Base-by-base conservation (phyloP, 2,888 invertebrate genomes). In the Drosophila tripunctata region DNA sequence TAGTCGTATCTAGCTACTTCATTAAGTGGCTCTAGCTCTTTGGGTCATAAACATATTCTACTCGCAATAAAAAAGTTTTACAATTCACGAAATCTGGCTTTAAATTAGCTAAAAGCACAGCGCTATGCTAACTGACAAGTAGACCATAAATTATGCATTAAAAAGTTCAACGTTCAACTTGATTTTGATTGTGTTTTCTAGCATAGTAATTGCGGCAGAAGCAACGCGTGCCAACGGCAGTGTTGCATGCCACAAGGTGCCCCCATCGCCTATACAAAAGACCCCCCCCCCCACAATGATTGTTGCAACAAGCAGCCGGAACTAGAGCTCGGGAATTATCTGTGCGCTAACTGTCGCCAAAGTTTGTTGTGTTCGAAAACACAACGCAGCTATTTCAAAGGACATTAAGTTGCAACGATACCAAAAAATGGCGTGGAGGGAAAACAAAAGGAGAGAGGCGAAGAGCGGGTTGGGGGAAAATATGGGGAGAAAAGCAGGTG, bases 141-240 rank as follows among this genome's bases (percentile, higher is more conserved):
- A 30, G 52, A 41, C 69, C 63, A 82, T 82, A 87, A 82, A 87
- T 85, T 87, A 85, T 82, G 82, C 82, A 87, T 82, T 78, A 85
- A 85, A 82, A 85, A 87, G 88, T 82, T 87, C 86, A 72, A 61
- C 79, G 69, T 82, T 78, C 79, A 87, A 75, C 82, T 81, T 69
- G 79, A 75, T 85, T 82, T 78, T 78, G 78, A 82, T 85, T 82
- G 82, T 87, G 83, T 81, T 68, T 62, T 63, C 67, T 67, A 62
- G 69, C 68, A 33, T 31, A 47, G 78, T 64, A 77, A 77, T 64
- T 69, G 81, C 48, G 70, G 65, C 60, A 15, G 60, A 56, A 15
- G 52, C 35, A 64, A 38, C 57, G 63, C 62, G 61, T 57, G 74
- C 74, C 51, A 12, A 30, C 51, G 56, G 14, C 35, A 51, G 62